Base-by-base conservation (phyloP, 2,113 vertebrate species). In the Vulpes lagopus region DNA sequence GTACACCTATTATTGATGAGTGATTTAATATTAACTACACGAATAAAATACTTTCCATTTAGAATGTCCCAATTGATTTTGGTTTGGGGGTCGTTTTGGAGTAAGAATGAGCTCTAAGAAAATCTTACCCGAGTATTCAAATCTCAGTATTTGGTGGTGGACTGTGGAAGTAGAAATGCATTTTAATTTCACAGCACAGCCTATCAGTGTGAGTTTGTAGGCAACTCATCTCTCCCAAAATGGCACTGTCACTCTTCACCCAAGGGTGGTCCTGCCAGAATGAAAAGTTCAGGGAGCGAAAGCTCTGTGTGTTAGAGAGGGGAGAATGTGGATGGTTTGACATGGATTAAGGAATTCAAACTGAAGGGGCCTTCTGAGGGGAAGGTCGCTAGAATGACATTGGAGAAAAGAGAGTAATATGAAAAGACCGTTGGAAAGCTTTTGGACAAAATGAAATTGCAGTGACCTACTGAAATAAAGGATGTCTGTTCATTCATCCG, bases 391-490 rank as follows among this genome's bases (percentile, higher is more conserved):
- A 15, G 85, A 25, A 73, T 94, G 74, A 65, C 49, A 84, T 81
- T 83, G 73, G 67, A 81, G 60, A 64, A 82, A 53, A 95, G n/a
- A 65, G 10, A 74, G 38, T 64, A 43, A 69, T 67, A 43, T 65
- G 81, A 91, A 97, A 80, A 95, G 60, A 89, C 38, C 60, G 16
- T 51, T 95, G 49, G 43, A 71, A 96, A 95, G 30, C 43, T 59
- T 91, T 60, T 38, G 59, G 16, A 92, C 82, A 67, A 87, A 97
- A 87, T 51, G 92, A 62, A 62, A 57, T 92, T 65, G 11, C 27
- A 35, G 5, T 60, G 35, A 7, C 25, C 84, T 96, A 83, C 69
- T 79, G 49, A 55, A 49, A 67, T 65, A 23, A n/a, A 92, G 57
- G 35, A 20, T 5, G 1, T 49, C 16, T 79, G 35, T 80, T 35